Conservation (phyloP, 2,797 vertebrate genomes). For the Coendou prehensilis region DNA sequence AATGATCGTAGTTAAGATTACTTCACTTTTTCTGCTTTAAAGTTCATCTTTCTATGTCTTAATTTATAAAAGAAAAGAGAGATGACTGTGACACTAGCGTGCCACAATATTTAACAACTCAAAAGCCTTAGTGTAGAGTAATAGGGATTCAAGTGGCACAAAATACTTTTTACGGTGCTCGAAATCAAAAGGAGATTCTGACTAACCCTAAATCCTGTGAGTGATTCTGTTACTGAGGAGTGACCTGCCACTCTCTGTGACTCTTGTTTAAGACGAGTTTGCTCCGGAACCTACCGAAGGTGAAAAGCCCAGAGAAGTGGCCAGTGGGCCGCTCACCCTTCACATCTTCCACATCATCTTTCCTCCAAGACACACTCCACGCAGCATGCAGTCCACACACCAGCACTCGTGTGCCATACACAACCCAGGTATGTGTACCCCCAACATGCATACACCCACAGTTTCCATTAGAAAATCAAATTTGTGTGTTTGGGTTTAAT, state of each 20-base stretch:
- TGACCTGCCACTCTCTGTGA: rapidly evolving
- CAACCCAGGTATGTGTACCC: background rate
- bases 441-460: background rate
- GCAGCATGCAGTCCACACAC: background rate
- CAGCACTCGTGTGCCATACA: rapidly evolving
- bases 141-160: background rate
- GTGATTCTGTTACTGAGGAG: background rate
- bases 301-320: background rate
- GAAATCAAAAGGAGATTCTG: background rate
- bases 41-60: background rate
- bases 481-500: background rate
- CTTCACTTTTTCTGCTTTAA: background rate
- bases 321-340: background rate
- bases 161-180: background rate
- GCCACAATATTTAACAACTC: background rate
- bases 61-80: background rate
- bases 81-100: background rate
- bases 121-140: background rate
- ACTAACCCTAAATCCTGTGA: background rate
- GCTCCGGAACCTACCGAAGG: background rate
- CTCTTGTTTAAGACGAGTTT: background rate
- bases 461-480: background rate
- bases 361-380: background rate
- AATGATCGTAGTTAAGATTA: background rate
- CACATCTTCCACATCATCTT: background rate